phyloP scores from a whole-genome alignment of 53 echinoderm and acorn worm genomes.

The Zoroaster sp. region DNA sequence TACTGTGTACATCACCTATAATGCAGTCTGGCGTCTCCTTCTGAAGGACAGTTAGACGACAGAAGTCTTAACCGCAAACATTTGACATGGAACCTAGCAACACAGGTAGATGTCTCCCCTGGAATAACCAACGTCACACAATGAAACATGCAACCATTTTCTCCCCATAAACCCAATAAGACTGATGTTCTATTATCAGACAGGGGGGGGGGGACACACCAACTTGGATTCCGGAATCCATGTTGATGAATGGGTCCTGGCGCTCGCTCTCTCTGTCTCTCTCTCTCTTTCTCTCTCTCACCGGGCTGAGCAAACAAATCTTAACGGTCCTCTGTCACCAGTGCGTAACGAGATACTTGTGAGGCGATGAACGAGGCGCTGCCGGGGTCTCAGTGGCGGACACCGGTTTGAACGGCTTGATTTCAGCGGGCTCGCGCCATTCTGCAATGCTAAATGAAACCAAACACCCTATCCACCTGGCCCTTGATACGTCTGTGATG shows the following conservation, averaged over 20 bases:
- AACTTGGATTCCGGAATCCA: neutral
- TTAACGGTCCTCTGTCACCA: constrained; percentile 16
- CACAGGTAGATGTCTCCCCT: neutral
- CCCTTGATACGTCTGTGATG: neutral
- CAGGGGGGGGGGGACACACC: neutral
- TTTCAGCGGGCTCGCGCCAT: neutral
- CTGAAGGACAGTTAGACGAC: constrained; percentile 8
- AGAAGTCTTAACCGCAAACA: constrained; percentile 36
- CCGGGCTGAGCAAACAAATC: neutral
- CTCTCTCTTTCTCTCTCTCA: too few species aligned
- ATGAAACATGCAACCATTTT: constrained; percentile 47
- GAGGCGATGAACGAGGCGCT: neutral
- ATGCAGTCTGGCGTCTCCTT: neutral
- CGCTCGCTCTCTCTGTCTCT: neutral
- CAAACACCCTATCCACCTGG: neutral
- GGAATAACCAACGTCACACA: constrained; percentile 1
- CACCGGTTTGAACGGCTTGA: neutral
- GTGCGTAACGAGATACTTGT: constrained; percentile 2
- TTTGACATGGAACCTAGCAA: neutral
- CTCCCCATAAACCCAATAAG: constrained; percentile 15
- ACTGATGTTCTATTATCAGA: neutral
- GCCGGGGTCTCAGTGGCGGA: neutral
- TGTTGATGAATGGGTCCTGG: constrained; percentile 35
- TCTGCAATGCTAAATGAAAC: neutral
- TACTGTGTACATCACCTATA: too few species aligned